Percentiles rank a stretch among this genome's conserved stretches.
These are phyloP conservation scores for Bombus fervidus DNA, from an alignment of 1,140 invertebrate genomes.

Conservation along the genomic window DNA sequence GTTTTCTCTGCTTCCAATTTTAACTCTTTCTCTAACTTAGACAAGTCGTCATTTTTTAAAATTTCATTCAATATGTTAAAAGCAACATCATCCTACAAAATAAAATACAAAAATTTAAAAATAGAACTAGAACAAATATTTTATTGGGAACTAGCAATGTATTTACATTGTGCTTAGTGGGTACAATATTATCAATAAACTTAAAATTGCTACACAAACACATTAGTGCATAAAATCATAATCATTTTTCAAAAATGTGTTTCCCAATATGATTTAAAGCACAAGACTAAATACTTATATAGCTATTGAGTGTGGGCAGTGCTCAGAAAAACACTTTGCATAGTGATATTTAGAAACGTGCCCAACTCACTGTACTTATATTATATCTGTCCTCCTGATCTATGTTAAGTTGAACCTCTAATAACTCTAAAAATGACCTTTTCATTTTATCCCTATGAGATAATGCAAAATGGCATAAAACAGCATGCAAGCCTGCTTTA, in stretches of 20 bases:
- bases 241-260: background rate
- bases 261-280: background rate
- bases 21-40: conserved; percentile 89
- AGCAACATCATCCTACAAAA: conserved; percentile 87
- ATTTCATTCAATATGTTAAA: conserved; percentile 89
- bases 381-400: conserved; percentile 92
- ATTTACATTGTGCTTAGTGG: conserved; percentile 23
- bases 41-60: conserved; percentile 91
- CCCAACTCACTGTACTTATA: conserved; percentile 78
- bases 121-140: background rate
- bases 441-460: conserved; percentile 98
- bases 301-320: conserved; percentile 5
- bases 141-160: background rate
- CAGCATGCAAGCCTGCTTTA: conserved; percentile 93
- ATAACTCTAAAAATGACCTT: conserved; percentile 93
- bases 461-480: conserved; percentile 96
- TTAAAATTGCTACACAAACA: background rate
- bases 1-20: conserved; percentile 91
- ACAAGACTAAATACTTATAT: background rate
- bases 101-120: conserved; percentile 10
- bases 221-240: conserved; percentile 2
- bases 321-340: conserved; percentile 7
- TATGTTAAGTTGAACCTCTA: conserved; percentile 93
- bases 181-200: background rate
- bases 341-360: conserved; percentile 26